These are phyloP conservation scores for Melanotaenia maccullochi DNA, from an alignment of 2,797 vertebrate species.

Conservation along the genomic window DNA sequence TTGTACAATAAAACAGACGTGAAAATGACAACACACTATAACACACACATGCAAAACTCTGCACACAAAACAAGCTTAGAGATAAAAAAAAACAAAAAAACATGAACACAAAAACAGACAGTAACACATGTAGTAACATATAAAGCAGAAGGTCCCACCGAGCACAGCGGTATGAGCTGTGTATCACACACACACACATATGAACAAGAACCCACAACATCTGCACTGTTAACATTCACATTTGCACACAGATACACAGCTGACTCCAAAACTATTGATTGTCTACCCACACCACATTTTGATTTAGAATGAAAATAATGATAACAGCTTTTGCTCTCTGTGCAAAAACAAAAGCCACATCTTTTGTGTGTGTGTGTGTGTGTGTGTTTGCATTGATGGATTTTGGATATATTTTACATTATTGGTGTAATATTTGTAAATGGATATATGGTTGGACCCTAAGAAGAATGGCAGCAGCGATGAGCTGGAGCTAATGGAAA, in stretches of 20 bases:
- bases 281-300: too few species aligned
- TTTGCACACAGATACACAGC: not conserved
- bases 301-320: too few species aligned
- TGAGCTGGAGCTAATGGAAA: too few species aligned
- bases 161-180: not conserved
- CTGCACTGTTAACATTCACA: not conserved
- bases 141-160: conserved; percentile 2
- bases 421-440: too few species aligned
- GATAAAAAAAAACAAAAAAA: not conserved
- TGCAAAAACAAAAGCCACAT: too few species aligned
- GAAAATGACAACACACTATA: conserved; percentile 17
- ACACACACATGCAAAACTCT: conserved; percentile 30
- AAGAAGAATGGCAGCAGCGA: too few species aligned
- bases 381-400: too few species aligned
- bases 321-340: too few species aligned
- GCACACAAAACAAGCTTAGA: conserved; percentile 8
- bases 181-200: not conserved
- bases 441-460: too few species aligned
- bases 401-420: too few species aligned
- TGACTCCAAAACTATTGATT: not conserved
- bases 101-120: conserved; percentile 6
- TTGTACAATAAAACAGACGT: conserved; percentile 39
- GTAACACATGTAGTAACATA: conserved; percentile 16
- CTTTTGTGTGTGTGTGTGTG: too few species aligned
- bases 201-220: not conserved